Base-by-base conservation (phyloP, 23 tunicate species). In the Halocynthia roretzi region DNA sequence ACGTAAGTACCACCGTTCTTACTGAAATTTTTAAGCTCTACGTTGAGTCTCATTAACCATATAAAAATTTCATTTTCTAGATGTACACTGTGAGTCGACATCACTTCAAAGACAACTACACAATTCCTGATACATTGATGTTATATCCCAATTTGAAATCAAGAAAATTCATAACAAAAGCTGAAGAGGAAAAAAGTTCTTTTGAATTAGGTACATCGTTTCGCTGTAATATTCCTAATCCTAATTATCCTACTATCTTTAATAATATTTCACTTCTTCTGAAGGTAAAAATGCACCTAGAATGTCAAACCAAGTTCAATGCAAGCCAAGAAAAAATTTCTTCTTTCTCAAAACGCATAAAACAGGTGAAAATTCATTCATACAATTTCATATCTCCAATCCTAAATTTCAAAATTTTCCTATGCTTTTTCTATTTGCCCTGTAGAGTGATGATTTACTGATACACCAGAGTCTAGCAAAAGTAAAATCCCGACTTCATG, bases 301-400 rank as follows among this genome's bases (percentile, higher is more conserved):
- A 31, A 31, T 31, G 44, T 31, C 44, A 31, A 31, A 31, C 44
- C 44, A 31, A 65, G 70, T 15, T 5, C 10, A 9, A 6, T 78
- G 82, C 74, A 51, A 48, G 40, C 72, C 73, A 17, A 66, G 18
- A 72, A 70, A n/a, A 75, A 69, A 80, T 51, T 53, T 90, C 7
- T 76, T 90, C 22, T 90, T 90, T 76, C 56, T 90, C 52, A 90
- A 90, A 76, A 90, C 96, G 49, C 96, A 90, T 70, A 90, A 90
- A 85, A 90, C 96, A 61, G 96, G 96, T 84, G 50, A 7, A 49
- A 77, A 62, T 10, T 6, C 0, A 80, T 44, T n/a, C n/a, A n/a
- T n/a, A n/a, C n/a, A n/a, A n/a, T n/a, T n/a, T n/a, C n/a, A n/a
- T n/a, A n/a, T n/a, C n/a, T n/a, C n/a, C n/a, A n/a, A n/a, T n/a